phyloP scores from a whole-genome alignment of 2,888 invertebrate genomes.

The Diabrotica balteata region DNA sequence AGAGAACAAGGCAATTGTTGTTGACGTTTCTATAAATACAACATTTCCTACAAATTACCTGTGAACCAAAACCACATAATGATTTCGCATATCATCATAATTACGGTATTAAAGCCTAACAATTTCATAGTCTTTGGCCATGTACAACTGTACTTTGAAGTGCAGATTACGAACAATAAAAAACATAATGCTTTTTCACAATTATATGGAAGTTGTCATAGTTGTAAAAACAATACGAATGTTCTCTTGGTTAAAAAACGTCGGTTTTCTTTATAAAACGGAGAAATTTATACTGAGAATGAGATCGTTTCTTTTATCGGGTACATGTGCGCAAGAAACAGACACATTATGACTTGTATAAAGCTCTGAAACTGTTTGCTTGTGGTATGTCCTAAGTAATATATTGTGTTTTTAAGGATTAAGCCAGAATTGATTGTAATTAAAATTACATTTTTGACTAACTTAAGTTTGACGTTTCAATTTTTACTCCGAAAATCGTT shows the following conservation, averaged over 20 bases:
- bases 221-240: conserved; percentile 20
- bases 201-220: conserved; percentile 19
- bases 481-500: too few relatives aligned
- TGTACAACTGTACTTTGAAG: conserved; percentile 33
- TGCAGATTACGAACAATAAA: conserved; percentile 26
- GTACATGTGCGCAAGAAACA: too few relatives aligned
- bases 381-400: too few relatives aligned
- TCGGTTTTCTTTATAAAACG: conserved; percentile 11
- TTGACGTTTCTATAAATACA: conserved; percentile 23
- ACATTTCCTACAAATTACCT: conserved; percentile 26
- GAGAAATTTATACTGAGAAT: conserved; percentile 4
- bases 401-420: too few relatives aligned
- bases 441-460: too few relatives aligned
- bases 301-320: too few relatives aligned
- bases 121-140: conserved; percentile 43
- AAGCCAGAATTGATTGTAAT: too few relatives aligned
- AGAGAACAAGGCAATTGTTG: conserved; percentile 17
- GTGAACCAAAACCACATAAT: conserved; percentile 24
- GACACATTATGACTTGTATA: too few relatives aligned
- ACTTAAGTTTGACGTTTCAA: too few relatives aligned
- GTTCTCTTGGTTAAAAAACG: conserved; percentile 2
- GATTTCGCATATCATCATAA: conserved; percentile 31
- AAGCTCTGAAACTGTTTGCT: too few relatives aligned
- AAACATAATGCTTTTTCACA: conserved; percentile 15
- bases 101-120: conserved; percentile 40